phyloP scores from a whole-genome alignment of 2,888 invertebrate species.

The Ennomos fuscantarius region DNA sequence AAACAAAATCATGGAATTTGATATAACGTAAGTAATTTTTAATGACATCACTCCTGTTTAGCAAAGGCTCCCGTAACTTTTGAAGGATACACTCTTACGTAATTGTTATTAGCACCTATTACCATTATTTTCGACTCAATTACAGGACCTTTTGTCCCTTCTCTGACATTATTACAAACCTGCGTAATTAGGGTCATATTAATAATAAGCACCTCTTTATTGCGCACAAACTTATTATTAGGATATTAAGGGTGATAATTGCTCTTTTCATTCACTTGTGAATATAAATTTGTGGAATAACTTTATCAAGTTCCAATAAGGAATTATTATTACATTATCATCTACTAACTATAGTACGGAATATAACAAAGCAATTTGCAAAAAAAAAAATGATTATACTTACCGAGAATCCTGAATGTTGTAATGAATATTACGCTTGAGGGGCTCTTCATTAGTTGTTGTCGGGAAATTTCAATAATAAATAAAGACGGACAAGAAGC shows the following conservation, averaged over 20 bases:
- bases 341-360: too few relatives aligned
- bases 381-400: too few relatives aligned
- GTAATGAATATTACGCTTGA: background rate
- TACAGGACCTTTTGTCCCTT: slow-evolving; percentile 21
- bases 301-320: background rate
- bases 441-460: background rate
- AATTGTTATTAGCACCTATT: slow-evolving; percentile 23
- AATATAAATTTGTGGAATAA: too few relatives aligned
- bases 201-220: slow-evolving; percentile 18
- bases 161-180: slow-evolving; percentile 16
- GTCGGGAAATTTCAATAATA: slow-evolving; percentile 6
- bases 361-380: too few relatives aligned
- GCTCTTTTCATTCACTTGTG: background rate
- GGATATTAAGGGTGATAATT: slow-evolving; percentile 2
- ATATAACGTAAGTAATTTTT: background rate
- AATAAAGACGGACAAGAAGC: background rate
- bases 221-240: slow-evolving; percentile 1
- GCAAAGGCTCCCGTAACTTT: background rate
- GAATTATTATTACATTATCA: background rate
- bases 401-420: too few relatives aligned
- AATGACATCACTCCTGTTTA: background rate
- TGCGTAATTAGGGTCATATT: slow-evolving; percentile 19
- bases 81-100: slow-evolving; percentile 1
- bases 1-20: too few relatives aligned
- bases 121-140: slow-evolving; percentile 26